Conservation (phyloP, 2,888 invertebrate species). For the Plusia festucae region DNA sequence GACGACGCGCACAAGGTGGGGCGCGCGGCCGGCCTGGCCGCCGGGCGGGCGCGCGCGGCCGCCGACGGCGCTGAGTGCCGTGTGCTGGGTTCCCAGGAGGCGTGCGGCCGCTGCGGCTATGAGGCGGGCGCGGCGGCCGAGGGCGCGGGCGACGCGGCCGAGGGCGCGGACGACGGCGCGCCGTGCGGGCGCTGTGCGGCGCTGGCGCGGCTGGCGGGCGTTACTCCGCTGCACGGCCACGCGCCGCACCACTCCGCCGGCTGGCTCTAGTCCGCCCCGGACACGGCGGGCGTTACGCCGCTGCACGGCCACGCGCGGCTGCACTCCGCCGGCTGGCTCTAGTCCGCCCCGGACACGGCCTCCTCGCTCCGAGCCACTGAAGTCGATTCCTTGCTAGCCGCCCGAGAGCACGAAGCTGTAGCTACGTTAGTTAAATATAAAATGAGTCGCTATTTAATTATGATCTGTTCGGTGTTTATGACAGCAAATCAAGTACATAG, state of each 20-base stretch:
- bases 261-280: slow-evolving; percentile 87
- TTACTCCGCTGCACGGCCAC: slow-evolving; percentile 93
- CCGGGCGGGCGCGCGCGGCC: slow-evolving; percentile 28
- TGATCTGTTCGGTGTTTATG: slow-evolving; percentile 32
- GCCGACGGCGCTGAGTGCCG: slow-evolving; percentile 44
- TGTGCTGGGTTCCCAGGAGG: slow-evolving; percentile 56
- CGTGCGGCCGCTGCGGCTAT: slow-evolving; percentile 72
- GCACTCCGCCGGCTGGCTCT: slow-evolving; percentile 92
- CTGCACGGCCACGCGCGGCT: slow-evolving; percentile 92
- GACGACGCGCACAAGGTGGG: slow-evolving; percentile 84
- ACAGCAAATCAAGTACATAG: slow-evolving; percentile 33
- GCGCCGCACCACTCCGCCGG: slow-evolving; percentile 91
- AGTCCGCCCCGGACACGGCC: slow-evolving; percentile 71
- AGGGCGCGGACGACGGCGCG: slow-evolving; percentile 42
- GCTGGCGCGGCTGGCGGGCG: slow-evolving; percentile 91
- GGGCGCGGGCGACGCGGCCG: slow-evolving; percentile 25
- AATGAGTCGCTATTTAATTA: slow-evolving; percentile 25
- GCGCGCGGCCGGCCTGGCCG: slow-evolving; percentile 7
- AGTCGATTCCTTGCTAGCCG: slow-evolving; percentile 31
- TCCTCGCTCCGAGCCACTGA: slow-evolving; percentile 3
- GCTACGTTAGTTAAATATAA: slow-evolving; percentile 29
- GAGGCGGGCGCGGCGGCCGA: slow-evolving; percentile 51
- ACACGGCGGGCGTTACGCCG: slow-evolving; percentile 91
- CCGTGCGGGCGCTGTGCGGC: slow-evolving; percentile 89
- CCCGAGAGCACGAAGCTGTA: slow-evolving; percentile 30